Base-by-base conservation (phyloP, 2,888 invertebrate genomes). In the Ochropacha duplaris region DNA sequence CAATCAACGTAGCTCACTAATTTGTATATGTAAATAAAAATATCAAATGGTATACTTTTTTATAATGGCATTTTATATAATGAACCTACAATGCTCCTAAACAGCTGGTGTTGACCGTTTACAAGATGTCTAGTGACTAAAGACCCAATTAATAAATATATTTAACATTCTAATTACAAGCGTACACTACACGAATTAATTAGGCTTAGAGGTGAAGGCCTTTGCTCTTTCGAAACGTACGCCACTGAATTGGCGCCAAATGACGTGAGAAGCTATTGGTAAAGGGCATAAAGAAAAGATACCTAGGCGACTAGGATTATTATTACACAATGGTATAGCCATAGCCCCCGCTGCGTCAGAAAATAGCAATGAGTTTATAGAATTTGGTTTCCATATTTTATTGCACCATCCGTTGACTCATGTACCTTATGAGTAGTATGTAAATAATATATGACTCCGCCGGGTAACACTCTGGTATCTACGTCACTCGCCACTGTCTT, bases 61-160 rank as follows among this genome's bases (percentile, higher is more conserved):
- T 19, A 1, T 8, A 6, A 5, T 19, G 44, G 44, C 44, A 44
- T 44, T 44, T 44, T 9, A 44, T 9, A 8, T 2, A 19, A 44
- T 44, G 9, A 16, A 44, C 8, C 19, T 31, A 19, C 31, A 52
- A 1, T 50, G 49, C 19, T 19, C 28, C 44, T 34, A 55, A 57
- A 52, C 58, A 60, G 59, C 56, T 60, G 58, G 50, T 50, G 57
- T 24, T 22, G n/a, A 28, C 28, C 26, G 2, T 58, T 64, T 59
- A 39, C 36, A 56, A 28, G 44, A n/a, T 24, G 65, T 70, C 70
- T 63, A 56, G 50, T 56, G 57, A 65, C 68, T 68, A 70, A 69
- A 68, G 65, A 64, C 59, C 62, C 64, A 66, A 73, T 72, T 64
- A 68, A 74, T 72, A 63, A 68, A 68, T 65, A 60, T 54, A 60